Evolutionary conservation across 2,888 invertebrate genomes (phyloP).

Genomic region (Tipula helvola): DNA sequence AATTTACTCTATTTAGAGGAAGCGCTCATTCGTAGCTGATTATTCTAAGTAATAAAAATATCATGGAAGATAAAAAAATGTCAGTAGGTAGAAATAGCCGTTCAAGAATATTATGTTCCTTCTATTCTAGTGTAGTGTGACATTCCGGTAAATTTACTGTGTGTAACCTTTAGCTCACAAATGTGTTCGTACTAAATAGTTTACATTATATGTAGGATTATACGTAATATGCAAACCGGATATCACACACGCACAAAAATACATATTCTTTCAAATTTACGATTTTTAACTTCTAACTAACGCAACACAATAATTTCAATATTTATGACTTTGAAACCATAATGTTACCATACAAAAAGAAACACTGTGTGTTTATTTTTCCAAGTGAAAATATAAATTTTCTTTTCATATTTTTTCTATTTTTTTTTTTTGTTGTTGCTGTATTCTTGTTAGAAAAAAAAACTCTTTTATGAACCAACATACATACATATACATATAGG

Average conservation of each 20-base stretch:
- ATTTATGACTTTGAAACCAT: not conserved
- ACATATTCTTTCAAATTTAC: not conserved
- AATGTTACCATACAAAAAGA: not conserved
- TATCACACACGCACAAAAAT: not conserved
- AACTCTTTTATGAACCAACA: not conserved
- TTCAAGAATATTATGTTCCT: too few species aligned
- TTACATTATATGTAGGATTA: not conserved
- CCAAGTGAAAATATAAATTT: constrained; percentile 4
- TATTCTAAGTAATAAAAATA: too few species aligned
- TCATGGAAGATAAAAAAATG: too few species aligned
- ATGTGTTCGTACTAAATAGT: not conserved
- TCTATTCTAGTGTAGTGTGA: too few species aligned
- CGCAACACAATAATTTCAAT: constrained; percentile 4
- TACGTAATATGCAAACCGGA: not conserved
- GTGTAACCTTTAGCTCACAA: not conserved
- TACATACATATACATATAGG: too few species aligned
- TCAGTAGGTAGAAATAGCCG: too few species aligned
- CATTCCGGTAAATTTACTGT: too few species aligned
- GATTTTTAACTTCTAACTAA: not conserved
- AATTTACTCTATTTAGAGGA: too few species aligned
- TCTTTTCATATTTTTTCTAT: not conserved
- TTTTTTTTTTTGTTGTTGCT: not conserved
- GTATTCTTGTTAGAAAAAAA: not conserved
- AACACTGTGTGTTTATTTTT: not conserved
- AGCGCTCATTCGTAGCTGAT: too few species aligned